A percentile compares a stretch with the other conserved stretches of the same genome.
These are phyloP conservation scores for Stichodactyla helianthus DNA, from an alignment of 64 coral and sea anemone genomes.

Conservation along the genomic window DNA sequence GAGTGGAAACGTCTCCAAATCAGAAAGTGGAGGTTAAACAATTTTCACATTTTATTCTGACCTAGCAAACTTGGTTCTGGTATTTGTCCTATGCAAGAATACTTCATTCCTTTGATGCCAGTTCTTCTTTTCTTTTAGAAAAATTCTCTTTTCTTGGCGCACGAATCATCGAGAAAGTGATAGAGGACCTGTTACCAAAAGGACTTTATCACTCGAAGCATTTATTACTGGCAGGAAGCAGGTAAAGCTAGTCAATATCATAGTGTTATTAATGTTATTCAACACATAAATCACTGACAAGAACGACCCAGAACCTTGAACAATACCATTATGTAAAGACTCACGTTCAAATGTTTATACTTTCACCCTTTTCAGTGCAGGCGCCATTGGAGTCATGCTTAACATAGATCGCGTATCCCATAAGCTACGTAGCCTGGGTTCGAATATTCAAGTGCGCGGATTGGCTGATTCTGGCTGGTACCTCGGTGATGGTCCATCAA, in stretches of 20 bases:
- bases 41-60: neutral
- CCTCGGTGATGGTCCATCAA: conserved; percentile 29
- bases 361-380: conserved; percentile 42
- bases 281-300: neutral
- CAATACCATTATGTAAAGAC: neutral
- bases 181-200: conserved; percentile 40
- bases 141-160: conserved; percentile 74
- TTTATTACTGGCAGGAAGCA: conserved; percentile 76
- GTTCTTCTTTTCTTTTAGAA: conserved; percentile 23
- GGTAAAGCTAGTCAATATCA: conserved; percentile 11
- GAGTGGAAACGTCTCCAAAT: conserved; percentile 66
- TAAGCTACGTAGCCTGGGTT: conserved; percentile 30
- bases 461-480: conserved; percentile 86
- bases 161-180: conserved; percentile 75
- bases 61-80: too few relatives aligned
- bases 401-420: conserved; percentile 67
- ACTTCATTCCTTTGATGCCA: neutral
- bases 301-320: too few relatives aligned
- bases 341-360: neutral
- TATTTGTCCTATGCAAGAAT: neutral
- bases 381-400: conserved; percentile 83
- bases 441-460: conserved; percentile 68
- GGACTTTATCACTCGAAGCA: conserved; percentile 50
- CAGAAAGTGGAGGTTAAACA: conserved; percentile 43
- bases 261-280: too few relatives aligned